These are phyloP conservation scores for Antechinus flavipes DNA, from an alignment of 2,113 vertebrate species.

Conservation along the genomic window DNA sequence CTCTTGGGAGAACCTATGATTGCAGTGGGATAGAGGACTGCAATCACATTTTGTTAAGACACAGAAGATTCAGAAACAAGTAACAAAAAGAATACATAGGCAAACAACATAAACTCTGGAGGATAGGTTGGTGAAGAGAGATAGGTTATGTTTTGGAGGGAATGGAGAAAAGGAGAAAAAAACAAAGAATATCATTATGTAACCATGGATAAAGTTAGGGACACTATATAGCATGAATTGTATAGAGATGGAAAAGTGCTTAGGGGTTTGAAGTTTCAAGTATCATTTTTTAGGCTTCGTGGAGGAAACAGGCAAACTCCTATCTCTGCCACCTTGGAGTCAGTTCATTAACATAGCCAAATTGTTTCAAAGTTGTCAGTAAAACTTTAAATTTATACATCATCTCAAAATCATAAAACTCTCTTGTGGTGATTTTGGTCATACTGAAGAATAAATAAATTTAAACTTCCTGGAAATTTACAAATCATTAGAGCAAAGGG, in stretches of 20 bases:
- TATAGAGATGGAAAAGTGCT: not conserved
- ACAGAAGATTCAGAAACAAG: not conserved
- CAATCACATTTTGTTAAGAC: not conserved
- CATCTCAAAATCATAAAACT: not conserved
- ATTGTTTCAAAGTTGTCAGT: not conserved
- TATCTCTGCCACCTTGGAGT: not conserved
- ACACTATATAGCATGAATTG: not conserved
- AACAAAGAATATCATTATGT: not conserved
- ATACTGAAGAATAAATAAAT: not conserved
- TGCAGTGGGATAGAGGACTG: not conserved
- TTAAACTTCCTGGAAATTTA: not conserved
- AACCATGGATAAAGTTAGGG: not conserved
- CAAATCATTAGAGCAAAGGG: not conserved
- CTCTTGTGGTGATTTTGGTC: not conserved
- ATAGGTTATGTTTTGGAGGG: not conserved
- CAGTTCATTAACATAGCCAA: not conserved
- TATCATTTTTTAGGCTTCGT: not conserved
- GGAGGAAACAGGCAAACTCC: not conserved
- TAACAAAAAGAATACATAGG: not conserved
- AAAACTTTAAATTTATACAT: not conserved
- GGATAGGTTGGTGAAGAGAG: not conserved
- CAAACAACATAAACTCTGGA: not conserved
- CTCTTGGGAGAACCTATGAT: not conserved
- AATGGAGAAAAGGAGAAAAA: not conserved
- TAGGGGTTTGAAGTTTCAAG: not conserved